Conservation (phyloP, 2,888 invertebrate species). For the Stenurella melanura region DNA sequence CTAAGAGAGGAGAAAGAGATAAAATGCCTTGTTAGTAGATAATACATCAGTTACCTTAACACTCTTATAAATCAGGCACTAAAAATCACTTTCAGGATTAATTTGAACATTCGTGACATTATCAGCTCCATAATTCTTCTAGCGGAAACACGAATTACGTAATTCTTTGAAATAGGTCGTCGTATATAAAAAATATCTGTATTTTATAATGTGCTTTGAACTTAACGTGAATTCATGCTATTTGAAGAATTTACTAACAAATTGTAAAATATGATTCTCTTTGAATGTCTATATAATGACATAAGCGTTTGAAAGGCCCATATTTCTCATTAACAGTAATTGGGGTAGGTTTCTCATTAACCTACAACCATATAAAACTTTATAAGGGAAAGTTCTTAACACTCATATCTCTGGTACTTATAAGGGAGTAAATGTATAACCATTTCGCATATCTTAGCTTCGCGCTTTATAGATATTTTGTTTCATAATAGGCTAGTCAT, state of each 20-base stretch:
- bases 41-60: not conserved
- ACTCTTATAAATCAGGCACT: not conserved
- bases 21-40: not conserved
- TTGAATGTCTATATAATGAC: not conserved
- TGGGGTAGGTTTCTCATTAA: not conserved
- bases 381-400: not conserved
- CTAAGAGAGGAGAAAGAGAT: not conserved
- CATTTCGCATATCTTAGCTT: not conserved
- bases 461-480: too few species aligned
- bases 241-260: not conserved
- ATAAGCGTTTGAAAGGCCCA: not conserved
- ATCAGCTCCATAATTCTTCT: not conserved
- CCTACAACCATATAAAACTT: not conserved
- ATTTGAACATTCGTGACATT: not conserved
- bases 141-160: not conserved
- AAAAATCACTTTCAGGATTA: not conserved
- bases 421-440: not conserved
- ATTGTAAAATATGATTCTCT: not conserved
- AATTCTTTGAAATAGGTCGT: not conserved
- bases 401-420: not conserved
- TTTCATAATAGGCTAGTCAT: too few species aligned
- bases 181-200: not conserved
- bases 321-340: not conserved
- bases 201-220: not conserved
- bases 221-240: not conserved